Conservation (phyloP, 2,113 vertebrate species). For the Arenaria interpres region DNA sequence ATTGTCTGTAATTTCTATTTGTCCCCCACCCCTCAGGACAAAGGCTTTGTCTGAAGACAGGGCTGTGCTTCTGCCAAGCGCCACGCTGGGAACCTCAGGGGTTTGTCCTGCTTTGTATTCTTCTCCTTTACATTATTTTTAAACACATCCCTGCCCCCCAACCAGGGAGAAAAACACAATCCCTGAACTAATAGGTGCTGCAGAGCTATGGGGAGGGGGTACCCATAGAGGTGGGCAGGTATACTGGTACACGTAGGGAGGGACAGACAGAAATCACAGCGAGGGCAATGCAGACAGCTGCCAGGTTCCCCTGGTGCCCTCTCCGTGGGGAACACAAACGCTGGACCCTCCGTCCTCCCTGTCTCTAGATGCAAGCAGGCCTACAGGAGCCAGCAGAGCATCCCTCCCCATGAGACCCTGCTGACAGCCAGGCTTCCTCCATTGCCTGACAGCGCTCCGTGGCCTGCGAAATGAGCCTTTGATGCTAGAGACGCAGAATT, state of each 20-base stretch:
- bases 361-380: neutral
- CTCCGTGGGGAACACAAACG: fast-evolving
- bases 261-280: neutral
- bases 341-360: neutral
- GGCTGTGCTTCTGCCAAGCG: neutral
- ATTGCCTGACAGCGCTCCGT: neutral
- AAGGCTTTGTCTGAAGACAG: neutral
- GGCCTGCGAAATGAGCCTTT: fast-evolving
- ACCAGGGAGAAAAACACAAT: neutral
- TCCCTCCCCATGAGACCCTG: neutral
- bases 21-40: neutral
- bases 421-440: neutral
- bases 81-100: neutral
- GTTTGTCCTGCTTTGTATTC: neutral
- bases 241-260: neutral
- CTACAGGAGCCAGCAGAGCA: fast-evolving
- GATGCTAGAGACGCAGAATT: neutral
- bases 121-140: neutral
- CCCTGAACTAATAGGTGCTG: neutral
- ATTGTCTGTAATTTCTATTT: neutral
- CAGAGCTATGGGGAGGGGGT: neutral
- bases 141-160: neutral
- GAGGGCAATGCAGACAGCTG: fast-evolving
- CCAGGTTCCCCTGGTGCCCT: neutral
- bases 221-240: neutral